Conservation (phyloP, 2,888 invertebrate species). For the Electrophaes corylata region DNA sequence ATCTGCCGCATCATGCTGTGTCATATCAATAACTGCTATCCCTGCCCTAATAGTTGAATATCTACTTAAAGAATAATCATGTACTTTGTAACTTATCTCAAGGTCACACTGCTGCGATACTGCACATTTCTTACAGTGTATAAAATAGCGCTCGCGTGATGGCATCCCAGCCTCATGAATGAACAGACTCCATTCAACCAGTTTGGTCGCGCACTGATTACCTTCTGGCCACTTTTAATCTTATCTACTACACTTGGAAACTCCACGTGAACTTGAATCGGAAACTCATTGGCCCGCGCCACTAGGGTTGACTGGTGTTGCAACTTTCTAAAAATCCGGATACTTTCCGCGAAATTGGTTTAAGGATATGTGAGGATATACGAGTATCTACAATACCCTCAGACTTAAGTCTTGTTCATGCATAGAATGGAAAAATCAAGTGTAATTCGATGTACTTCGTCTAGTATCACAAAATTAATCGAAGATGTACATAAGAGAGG, state of each 20-base stretch:
- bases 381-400: no score
- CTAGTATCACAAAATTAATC: no score
- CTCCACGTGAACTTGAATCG: constrained; percentile 58
- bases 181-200: constrained; percentile 75
- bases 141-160: constrained; percentile 68
- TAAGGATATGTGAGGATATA: no score
- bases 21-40: no score
- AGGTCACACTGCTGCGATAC: constrained; percentile 7
- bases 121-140: constrained; percentile 9
- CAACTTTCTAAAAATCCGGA: constrained; percentile 1
- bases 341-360: background rate
- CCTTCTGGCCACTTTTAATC: constrained; percentile 73
- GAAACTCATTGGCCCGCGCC: constrained; percentile 51
- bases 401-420: no score
- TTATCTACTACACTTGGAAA: constrained; percentile 74
- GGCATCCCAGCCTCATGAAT: constrained; percentile 78
- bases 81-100: background rate
- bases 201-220: constrained; percentile 82
- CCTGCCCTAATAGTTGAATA: no score
- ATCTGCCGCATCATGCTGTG: no score
- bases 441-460: no score
- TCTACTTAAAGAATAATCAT: no score
- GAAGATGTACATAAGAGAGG: no score
- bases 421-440: no score
- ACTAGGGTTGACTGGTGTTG: constrained; percentile 30